Evolutionary conservation across 64 coral and sea anemone genomes (phyloP).

Genomic region (Actinia equina): DNA sequence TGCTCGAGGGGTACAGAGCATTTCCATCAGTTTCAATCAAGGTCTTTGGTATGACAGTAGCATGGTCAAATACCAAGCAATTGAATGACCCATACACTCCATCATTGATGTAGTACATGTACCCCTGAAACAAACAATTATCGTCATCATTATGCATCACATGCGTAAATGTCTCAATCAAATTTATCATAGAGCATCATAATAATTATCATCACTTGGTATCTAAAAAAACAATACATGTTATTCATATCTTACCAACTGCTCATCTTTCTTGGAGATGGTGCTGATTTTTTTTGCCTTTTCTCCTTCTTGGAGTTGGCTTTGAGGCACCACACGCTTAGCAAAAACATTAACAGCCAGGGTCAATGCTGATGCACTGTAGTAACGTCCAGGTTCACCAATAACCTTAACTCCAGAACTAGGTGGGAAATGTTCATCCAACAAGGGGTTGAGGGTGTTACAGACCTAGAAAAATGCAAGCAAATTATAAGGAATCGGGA

Average conservation of each 20-base stretch:
- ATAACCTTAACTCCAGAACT: constrained; percentile 87
- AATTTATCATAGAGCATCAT: neutral
- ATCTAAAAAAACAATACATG: neutral
- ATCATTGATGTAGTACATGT: constrained; percentile 98
- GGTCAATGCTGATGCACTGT: constrained; percentile 85
- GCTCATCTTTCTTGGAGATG: constrained; percentile 29
- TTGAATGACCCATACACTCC: constrained; percentile 98
- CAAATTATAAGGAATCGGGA: neutral
- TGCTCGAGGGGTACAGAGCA: constrained; percentile 60
- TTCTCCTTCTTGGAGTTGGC: constrained; percentile 44
- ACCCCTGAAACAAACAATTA: constrained; percentile 45
- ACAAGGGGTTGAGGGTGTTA: constrained; percentile 53
- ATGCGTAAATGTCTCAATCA: neutral
- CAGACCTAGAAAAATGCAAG: constrained; percentile 54
- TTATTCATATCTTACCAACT: constrained; percentile 41
- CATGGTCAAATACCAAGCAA: constrained; percentile 95
- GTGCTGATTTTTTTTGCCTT: constrained; percentile 17
- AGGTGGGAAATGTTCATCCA: constrained; percentile 88
- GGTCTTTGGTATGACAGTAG: constrained; percentile 58
- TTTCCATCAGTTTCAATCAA: constrained; percentile 39
- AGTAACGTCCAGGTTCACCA: constrained; percentile 93
- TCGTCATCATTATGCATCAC: neutral
- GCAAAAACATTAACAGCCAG: constrained; percentile 85
- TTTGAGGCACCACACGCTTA: constrained; percentile 55
- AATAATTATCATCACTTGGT: neutral